phyloP scores from a whole-genome alignment of 1,140 invertebrate genomes.

The Philotrypesis tridentata region DNA sequence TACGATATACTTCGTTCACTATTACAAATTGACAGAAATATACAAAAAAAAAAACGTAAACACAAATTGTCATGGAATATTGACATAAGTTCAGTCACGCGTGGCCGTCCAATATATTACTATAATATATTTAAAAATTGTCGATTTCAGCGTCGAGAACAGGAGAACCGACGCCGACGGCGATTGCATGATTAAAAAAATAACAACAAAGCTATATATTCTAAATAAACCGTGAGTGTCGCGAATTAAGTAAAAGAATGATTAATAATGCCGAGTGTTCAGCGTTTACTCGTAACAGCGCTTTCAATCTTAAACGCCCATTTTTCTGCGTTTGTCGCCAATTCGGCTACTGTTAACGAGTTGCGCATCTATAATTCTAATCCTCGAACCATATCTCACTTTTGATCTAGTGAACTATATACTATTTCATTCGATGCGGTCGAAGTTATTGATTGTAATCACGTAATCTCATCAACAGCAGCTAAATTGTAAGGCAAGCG shows the following conservation, averaged over 20 bases:
- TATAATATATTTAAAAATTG: background rate
- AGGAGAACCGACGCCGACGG: background rate
- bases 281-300: background rate
- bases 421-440: background rate
- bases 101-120: constrained; percentile 5
- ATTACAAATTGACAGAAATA: background rate
- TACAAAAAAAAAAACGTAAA: background rate
- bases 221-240: background rate
- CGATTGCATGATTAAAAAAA: background rate
- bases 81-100: constrained; percentile 13
- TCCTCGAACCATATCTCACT: background rate
- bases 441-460: background rate
- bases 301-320: background rate
- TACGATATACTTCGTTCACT: background rate
- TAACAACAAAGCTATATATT: constrained; percentile 1
- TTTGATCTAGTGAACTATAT: background rate
- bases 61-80: background rate
- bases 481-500: background rate
- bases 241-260: background rate
- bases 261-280: background rate
- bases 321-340: background rate
- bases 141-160: background rate
- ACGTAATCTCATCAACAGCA: background rate
- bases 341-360: background rate
- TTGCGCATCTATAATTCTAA: no score